Percentiles rank a stretch among this genome's conserved stretches.
phyloP scores from a whole-genome alignment of 2,888 invertebrate species.

The Merodon equestris region DNA sequence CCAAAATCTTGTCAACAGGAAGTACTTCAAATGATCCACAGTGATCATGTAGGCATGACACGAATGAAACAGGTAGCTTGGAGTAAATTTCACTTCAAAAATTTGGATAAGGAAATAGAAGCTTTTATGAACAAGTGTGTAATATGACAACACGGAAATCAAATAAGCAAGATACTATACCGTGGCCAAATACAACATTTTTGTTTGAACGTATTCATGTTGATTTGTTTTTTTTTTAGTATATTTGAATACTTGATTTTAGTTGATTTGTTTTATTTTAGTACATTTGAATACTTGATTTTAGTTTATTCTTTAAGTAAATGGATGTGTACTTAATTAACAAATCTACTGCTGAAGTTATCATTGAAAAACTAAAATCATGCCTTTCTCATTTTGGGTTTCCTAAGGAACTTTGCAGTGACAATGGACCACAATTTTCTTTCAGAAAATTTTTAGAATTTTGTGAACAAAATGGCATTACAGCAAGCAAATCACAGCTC shows the following conservation, averaged over 20 bases:
- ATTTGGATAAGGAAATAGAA: slow-evolving; percentile 22
- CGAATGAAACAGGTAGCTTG: slow-evolving; percentile 37
- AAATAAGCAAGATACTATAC: neutral
- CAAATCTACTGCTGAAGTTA: slow-evolving; percentile 24
- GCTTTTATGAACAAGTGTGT: slow-evolving; percentile 22
- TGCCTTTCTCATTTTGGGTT: slow-evolving; percentile 36
- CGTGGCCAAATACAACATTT: slow-evolving; percentile 12
- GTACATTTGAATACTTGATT: slow-evolving; percentile 9
- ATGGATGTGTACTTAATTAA: slow-evolving; percentile 25
- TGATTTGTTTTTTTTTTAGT: slow-evolving; percentile 21
- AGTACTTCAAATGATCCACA: slow-evolving; percentile 24
- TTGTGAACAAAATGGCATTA: slow-evolving; percentile 13
- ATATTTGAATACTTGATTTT: slow-evolving; percentile 13
- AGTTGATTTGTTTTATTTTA: slow-evolving; percentile 23
- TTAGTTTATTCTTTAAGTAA: slow-evolving; percentile 30
- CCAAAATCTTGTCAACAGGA: slow-evolving; percentile 9
- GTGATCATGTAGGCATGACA: slow-evolving; percentile 21
- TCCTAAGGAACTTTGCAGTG: slow-evolving; percentile 33
- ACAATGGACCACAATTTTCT: slow-evolving; percentile 44
- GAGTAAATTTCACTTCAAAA: slow-evolving; percentile 23
- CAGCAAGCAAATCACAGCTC: neutral
- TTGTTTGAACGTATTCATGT: slow-evolving; percentile 26
- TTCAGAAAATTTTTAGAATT: slow-evolving; percentile 36
- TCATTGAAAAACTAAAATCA: slow-evolving; percentile 25
- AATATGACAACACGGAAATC: slow-evolving; percentile 11